phyloP scores from a whole-genome alignment of 2,113 vertebrate species.

The Notothenia rossii region DNA sequence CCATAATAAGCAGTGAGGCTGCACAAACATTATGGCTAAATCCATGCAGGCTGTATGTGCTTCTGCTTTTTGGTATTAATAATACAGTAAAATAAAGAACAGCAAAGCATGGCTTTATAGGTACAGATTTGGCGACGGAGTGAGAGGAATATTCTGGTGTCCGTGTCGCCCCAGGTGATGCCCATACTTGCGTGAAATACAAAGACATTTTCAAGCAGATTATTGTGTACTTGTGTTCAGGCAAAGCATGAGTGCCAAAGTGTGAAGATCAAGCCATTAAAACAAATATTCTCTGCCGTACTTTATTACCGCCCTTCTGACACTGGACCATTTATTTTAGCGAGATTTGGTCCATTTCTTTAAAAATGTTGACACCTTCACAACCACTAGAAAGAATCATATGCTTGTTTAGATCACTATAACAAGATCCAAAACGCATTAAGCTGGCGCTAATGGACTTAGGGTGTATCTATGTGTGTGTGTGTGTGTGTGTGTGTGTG shows the following conservation, averaged over 20 bases:
- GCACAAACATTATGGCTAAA: slow-evolving; percentile 56
- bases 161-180: background rate
- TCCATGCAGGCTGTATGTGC: slow-evolving; percentile 46
- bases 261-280: slow-evolving; percentile 22
- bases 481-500: slow-evolving; percentile 11
- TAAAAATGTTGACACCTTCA: slow-evolving; percentile 14
- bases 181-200: background rate
- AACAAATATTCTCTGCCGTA: slow-evolving; percentile 23
- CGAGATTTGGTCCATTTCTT: background rate
- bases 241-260: background rate
- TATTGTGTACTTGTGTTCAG: slow-evolving; percentile 3
- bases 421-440: slow-evolving; percentile 10
- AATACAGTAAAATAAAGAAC: slow-evolving; percentile 2
- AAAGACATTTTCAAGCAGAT: slow-evolving; percentile 1
- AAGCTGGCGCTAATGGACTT: slow-evolving; percentile 20
- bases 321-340: slow-evolving; percentile 2
- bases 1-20: slow-evolving; percentile 60
- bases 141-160: background rate
- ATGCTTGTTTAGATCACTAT: slow-evolving; percentile 10
- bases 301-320: slow-evolving; percentile 14
- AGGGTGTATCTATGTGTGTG: slow-evolving; percentile 2
- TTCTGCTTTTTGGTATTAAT: slow-evolving; percentile 21
- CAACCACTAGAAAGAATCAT: slow-evolving; percentile 11
- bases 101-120: background rate
- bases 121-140: slow-evolving; percentile 16